These are phyloP conservation scores for Agonopterix heracliana DNA, from an alignment of 2,888 invertebrate species.

Conservation along the genomic window DNA sequence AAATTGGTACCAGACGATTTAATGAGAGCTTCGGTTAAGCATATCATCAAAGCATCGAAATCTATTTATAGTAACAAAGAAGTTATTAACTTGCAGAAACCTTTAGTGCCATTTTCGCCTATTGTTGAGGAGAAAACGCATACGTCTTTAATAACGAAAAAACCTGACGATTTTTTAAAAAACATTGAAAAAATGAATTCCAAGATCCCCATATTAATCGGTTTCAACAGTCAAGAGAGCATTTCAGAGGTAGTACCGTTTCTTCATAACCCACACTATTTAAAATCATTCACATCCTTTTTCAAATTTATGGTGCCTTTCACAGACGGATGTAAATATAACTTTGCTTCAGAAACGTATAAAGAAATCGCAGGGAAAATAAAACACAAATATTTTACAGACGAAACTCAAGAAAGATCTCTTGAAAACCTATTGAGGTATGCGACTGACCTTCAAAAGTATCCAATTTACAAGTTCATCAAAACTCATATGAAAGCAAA, in stretches of 20 bases:
- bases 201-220: slow-evolving; percentile 58
- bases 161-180: slow-evolving; percentile 29
- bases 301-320: slow-evolving; percentile 66
- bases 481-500: slow-evolving; percentile 31
- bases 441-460: slow-evolving; percentile 57
- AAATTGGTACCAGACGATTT: slow-evolving; percentile 27
- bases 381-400: slow-evolving; percentile 47
- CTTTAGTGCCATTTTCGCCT: slow-evolving; percentile 58
- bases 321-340: slow-evolving; percentile 42
- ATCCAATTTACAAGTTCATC: slow-evolving; percentile 61
- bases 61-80: slow-evolving; percentile 51
- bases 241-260: slow-evolving; percentile 63
- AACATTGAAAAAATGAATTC: slow-evolving; percentile 14
- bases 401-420: slow-evolving; percentile 38
- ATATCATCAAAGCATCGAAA: slow-evolving; percentile 39
- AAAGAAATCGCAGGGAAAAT: slow-evolving; percentile 40
- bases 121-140: slow-evolving; percentile 37
- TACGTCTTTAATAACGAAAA: slow-evolving; percentile 33
- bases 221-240: slow-evolving; percentile 68
- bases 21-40: slow-evolving; percentile 31
- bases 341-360: slow-evolving; percentile 39
- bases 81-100: slow-evolving; percentile 48
- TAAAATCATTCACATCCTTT: slow-evolving; percentile 39
- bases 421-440: slow-evolving; percentile 50
- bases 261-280: slow-evolving; percentile 45